Evolutionary conservation across 1,140 invertebrate species (phyloP).

Genomic region (Aphelenchoides fujianensis): DNA sequence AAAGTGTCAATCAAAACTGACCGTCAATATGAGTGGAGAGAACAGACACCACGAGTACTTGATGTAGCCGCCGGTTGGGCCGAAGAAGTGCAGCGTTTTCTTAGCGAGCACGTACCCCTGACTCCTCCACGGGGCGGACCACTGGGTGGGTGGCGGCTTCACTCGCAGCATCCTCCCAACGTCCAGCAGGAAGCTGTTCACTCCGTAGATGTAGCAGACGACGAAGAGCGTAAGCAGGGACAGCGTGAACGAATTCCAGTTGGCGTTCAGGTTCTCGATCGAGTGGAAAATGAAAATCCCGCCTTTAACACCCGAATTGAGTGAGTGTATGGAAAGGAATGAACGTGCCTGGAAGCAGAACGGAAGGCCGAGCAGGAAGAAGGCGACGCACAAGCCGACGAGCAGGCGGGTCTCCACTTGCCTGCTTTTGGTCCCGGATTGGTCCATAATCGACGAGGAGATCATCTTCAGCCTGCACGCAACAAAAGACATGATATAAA

Average conservation of each 20-base stretch:
- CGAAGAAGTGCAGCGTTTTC: constrained; percentile 40
- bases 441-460: constrained; percentile 57
- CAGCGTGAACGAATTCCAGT: constrained; percentile 60
- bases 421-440: constrained; percentile 50
- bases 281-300: constrained; percentile 61
- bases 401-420: constrained; percentile 47
- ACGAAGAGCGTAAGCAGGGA: constrained; percentile 45
- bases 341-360: constrained; percentile 45
- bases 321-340: background rate
- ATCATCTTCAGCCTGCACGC: constrained; percentile 57
- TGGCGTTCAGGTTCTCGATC: constrained; percentile 60
- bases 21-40: constrained; percentile 47
- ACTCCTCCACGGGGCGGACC: constrained; percentile 4
- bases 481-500: constrained; percentile 3
- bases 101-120: background rate
- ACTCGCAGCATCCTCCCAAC: constrained; percentile 52
- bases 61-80: constrained; percentile 53
- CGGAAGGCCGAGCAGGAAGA: constrained; percentile 52
- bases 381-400: constrained; percentile 45
- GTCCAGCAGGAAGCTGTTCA: constrained; percentile 58
- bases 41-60: constrained; percentile 57
- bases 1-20: constrained; percentile 30
- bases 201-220: constrained; percentile 57
- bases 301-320: constrained; percentile 37
- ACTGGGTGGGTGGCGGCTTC: background rate